Percentiles rank a stretch among this genome's conserved stretches.
Evolutionary conservation across 2,888 invertebrate genomes (phyloP).

Genomic region (Halocaridina rubra): DNA sequence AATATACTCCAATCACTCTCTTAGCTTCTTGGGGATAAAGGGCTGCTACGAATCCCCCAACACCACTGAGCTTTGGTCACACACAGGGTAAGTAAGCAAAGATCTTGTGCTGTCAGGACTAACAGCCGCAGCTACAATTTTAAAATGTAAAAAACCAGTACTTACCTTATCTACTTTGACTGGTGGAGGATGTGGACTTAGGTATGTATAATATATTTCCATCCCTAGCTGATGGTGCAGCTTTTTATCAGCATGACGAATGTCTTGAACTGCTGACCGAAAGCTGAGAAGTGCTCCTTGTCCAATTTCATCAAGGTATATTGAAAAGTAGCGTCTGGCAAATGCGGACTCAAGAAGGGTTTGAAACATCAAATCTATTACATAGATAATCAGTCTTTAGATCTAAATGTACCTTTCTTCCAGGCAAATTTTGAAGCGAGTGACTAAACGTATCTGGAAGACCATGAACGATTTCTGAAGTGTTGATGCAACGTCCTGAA

Average conservation of each 20-base stretch:
- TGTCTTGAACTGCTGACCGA: conserved; percentile 87
- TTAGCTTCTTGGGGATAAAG: too few relatives aligned
- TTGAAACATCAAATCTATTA: conserved; percentile 79
- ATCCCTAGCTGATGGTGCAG: conserved; percentile 88
- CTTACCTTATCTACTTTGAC: conserved; percentile 82
- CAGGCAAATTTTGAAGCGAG: conserved; percentile 64
- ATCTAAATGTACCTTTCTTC: conserved; percentile 64
- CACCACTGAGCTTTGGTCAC: too few relatives aligned
- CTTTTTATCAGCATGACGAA: conserved; percentile 80
- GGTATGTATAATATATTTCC: conserved; percentile 91
- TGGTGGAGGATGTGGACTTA: conserved; percentile 82
- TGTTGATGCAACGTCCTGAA: conserved; percentile 36
- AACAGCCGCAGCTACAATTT: too few relatives aligned
- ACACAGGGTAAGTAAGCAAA: too few relatives aligned
- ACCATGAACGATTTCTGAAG: neutral
- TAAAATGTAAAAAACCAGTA: too few relatives aligned
- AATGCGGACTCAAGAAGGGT: conserved; percentile 81
- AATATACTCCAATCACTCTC: too few relatives aligned
- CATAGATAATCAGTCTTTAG: too few relatives aligned
- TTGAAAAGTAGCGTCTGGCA: conserved; percentile 83
- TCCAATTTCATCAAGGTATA: conserved; percentile 84
- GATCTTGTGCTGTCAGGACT: too few relatives aligned
- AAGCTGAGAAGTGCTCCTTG: conserved; percentile 87
- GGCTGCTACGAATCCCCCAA: too few relatives aligned
- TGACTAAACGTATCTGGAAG: conserved; percentile 10